Conservation (phyloP, 2,888 invertebrate genomes). For the Smittia sp. region DNA sequence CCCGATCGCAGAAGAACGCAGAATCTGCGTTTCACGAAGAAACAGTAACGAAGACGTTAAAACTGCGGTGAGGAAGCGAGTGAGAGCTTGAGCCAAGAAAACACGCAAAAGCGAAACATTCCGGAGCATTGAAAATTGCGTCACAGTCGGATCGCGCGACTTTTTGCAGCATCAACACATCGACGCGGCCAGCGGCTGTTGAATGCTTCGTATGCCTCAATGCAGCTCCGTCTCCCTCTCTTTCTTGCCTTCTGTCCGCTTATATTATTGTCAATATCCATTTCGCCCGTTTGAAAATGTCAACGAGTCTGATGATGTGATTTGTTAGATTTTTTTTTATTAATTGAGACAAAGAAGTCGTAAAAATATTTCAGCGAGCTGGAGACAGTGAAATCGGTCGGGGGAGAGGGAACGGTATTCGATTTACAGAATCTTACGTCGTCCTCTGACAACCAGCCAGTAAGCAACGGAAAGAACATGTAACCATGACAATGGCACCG, state of each 20-base stretch:
- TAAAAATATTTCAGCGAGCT: not conserved
- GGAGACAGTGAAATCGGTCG: no score
- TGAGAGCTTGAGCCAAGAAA: not conserved
- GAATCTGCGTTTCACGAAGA: conserved; percentile 16
- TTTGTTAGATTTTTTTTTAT: conserved; percentile 9
- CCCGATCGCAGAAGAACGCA: not conserved
- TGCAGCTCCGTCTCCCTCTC: not conserved
- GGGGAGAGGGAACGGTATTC: no score
- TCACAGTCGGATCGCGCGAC: conserved; percentile 38
- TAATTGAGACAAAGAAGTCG: conserved; percentile 14
- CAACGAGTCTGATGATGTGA: conserved; percentile 24
- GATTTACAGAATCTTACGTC: not conserved
- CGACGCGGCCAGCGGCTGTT: conserved; percentile 11
- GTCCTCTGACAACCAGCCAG: not conserved
- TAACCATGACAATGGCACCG: conserved; percentile 33
- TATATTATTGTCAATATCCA: not conserved
- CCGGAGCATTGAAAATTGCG: not conserved
- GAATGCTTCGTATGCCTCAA: not conserved
- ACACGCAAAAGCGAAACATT: not conserved
- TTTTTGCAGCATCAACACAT: conserved; percentile 33
- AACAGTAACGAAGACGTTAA: conserved; percentile 7
- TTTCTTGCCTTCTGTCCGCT: not conserved
- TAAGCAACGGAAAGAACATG: not conserved
- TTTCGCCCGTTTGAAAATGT: conserved; percentile 19
- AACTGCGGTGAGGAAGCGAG: not conserved